A percentile compares a stretch with the other conserved stretches of the same genome.
These are phyloP conservation scores for Anoura caudifer DNA, from an alignment of 2,113 vertebrate species.

Conservation along the genomic window DNA sequence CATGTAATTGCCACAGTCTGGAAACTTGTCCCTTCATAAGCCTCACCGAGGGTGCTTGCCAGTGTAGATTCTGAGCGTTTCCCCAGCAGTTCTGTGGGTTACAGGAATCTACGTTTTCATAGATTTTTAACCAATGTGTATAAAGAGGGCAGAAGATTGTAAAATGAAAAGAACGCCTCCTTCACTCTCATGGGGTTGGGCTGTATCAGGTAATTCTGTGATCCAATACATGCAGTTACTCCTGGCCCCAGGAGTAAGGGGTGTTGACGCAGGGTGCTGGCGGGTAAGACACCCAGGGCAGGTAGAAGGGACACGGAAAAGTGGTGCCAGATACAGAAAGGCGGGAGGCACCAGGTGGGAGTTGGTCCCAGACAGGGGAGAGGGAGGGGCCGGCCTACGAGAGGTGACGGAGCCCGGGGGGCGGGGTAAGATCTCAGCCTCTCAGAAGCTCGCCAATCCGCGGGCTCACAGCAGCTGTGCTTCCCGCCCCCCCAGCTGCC, in stretches of 20 bases:
- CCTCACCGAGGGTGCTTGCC: background rate
- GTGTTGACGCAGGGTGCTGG: background rate
- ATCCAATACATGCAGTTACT: background rate
- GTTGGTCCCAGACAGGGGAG: background rate
- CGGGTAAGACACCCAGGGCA: background rate
- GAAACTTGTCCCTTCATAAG: background rate
- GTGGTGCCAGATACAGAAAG: fast-evolving
- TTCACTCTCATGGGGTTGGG: background rate
- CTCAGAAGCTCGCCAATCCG: constrained; percentile 6
- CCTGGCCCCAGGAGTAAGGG: background rate
- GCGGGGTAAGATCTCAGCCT: background rate
- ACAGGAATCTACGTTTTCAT: background rate
- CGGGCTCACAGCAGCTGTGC: background rate
- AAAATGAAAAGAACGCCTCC: background rate
- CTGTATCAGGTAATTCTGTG: background rate
- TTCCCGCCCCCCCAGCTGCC: background rate
- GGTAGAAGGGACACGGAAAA: background rate
- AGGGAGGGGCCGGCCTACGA: background rate
- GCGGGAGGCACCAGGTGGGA: fast-evolving
- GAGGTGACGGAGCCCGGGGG: background rate
- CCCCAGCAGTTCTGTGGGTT: background rate
- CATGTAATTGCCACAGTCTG: background rate
- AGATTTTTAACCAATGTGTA: background rate
- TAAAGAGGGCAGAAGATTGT: background rate
- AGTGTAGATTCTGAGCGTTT: background rate